A percentile compares a stretch with the other conserved stretches of the same genome.
phyloP scores from a whole-genome alignment of 35 echinoderm and acorn worm genomes.

The Diadema setosum region DNA sequence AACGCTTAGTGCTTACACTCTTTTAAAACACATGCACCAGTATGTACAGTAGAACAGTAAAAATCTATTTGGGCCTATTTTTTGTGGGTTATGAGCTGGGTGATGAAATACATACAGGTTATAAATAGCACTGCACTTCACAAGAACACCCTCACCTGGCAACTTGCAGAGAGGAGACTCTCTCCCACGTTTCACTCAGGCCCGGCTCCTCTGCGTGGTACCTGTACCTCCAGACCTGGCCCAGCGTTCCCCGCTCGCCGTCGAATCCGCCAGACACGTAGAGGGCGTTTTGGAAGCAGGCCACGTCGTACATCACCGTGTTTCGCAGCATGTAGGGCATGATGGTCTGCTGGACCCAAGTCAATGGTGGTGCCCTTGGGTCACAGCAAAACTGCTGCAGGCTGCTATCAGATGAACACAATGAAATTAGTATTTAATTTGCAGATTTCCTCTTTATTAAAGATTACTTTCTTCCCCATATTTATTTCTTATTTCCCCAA shows the following conservation, averaged over 20 bases:
- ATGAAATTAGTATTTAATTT: no score
- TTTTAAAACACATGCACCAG: no score
- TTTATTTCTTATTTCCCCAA: no score
- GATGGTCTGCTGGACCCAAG: conserved; percentile 34
- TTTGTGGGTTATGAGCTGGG: no score
- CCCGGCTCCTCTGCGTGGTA: neutral
- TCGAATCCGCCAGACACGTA: conserved; percentile 66
- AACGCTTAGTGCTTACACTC: no score
- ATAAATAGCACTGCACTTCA: no score
- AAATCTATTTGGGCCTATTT: no score
- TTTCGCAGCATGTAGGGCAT: conserved; percentile 40
- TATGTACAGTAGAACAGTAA: no score
- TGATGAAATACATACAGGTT: no score
- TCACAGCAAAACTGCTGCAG: conserved; percentile 45
- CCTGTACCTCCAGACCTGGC: neutral
- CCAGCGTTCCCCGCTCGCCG: neutral
- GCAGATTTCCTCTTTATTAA: no score
- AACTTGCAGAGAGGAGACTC: neutral
- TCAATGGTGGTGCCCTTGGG: neutral
- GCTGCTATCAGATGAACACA: no score
- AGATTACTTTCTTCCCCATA: no score
- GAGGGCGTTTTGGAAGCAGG: conserved; percentile 44
- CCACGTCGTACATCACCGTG: conserved; percentile 59
- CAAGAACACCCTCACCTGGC: neutral
- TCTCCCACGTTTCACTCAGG: neutral